Base-by-base conservation (phyloP, 2,888 invertebrate species). In the Steinernema scapterisci region DNA sequence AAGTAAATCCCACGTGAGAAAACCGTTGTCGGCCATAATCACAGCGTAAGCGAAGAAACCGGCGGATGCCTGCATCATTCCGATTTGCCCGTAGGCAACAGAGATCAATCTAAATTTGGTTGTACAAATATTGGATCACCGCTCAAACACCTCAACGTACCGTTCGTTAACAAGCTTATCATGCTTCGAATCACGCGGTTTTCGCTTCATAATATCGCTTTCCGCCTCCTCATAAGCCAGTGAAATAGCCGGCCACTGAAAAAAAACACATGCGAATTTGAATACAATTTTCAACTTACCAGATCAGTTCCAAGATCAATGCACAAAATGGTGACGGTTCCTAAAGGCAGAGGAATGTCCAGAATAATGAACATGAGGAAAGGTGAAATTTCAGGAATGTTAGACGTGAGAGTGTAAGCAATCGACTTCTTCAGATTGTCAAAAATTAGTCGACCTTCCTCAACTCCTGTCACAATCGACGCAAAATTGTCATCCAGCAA, bases 21-120 rank as follows among this genome's bases (percentile, higher is more conserved):
- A 99, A 83, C 97, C 97, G 89, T 97, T 97, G 89, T 97, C 97
- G 91, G 95, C 97, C 95, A 97, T 95, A 89, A 99, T 97, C 84
- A 95, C 94, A 91, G 96, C 97, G 91, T 97, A 99, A 73, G 95
- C 94, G 91, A 97, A 99, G 93, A 99, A 99, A 27, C 97, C 97
- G 81, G 97, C 97, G 13, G 95, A 94, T 71, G 97, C 88, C 91
- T 97, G 97, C 90, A 97, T 97, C 95, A 97, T 97, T 88, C 97
- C 97, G 89, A 97, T 97, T 90, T 97, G 97, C 87, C 97, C 97
- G 90, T 97, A 97, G 78, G 97, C 95, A 94, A 97, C 96, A 80
- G 95, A 95, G 90, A 97, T 97, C 90, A 97, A 94, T 25, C 74
- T 73, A 19, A 27, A 63, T 27, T 7, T 48, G 7, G 5, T 2